Percentiles rank a stretch among this genome's conserved stretches.
Conservation (phyloP, 2,113 vertebrate species). For the Ptychochromis oligacanthus region DNA sequence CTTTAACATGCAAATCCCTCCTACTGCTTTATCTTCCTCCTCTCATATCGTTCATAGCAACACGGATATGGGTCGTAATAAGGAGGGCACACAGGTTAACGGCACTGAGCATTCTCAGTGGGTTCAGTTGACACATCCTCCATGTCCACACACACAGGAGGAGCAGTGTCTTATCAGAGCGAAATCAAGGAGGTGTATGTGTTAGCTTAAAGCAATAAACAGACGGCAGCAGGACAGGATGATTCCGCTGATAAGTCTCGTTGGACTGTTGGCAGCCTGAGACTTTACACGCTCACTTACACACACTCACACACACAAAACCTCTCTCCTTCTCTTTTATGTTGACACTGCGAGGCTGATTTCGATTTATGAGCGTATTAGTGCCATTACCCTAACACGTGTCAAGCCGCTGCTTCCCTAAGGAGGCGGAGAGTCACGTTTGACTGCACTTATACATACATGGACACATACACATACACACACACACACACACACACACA, state of each 20-base stretch:
- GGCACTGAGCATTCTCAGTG: constrained; percentile 43
- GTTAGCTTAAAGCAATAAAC: constrained; percentile 49
- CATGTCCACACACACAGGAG: neutral
- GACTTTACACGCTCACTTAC: constrained; percentile 15
- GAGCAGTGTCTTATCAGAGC: constrained; percentile 35
- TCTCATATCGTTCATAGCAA: constrained; percentile 65
- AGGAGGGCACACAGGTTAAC: constrained; percentile 63
- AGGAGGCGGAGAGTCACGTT: constrained; percentile 59
- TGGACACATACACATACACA: neutral
- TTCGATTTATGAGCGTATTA: constrained; percentile 75
- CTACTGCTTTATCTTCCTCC: constrained; percentile 49
- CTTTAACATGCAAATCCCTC: constrained; percentile 70
- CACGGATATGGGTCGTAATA: constrained; percentile 56
- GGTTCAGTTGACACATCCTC: constrained; percentile 42
- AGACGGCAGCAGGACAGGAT: constrained; percentile 38
- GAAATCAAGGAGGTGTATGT: constrained; percentile 49
- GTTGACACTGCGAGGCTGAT: constrained; percentile 55
- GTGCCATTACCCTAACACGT: constrained; percentile 71
- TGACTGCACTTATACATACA: constrained; percentile 45
- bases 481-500: constrained; percentile 8
- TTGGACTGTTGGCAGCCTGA: constrained; percentile 45
- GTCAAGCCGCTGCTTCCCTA: constrained; percentile 54
- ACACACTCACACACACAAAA: neutral
- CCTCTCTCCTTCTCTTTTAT: constrained; percentile 37
- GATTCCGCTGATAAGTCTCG: constrained; percentile 49